Conservation (phyloP, 2,113 vertebrate genomes). For the Melanerpes aurifrons region DNA sequence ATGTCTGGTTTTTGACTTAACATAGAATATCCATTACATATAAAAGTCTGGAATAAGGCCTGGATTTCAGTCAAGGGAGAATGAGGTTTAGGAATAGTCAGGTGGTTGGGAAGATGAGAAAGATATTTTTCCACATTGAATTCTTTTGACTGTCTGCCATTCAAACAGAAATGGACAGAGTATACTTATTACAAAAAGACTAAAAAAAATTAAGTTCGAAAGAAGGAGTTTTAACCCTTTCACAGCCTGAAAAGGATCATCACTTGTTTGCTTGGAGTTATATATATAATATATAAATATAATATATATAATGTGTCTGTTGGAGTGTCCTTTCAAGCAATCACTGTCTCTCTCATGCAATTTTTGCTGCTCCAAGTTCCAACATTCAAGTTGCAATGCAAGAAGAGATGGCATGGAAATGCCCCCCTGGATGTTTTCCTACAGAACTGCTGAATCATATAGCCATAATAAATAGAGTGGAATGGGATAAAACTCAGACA, state of each 20-base stretch:
- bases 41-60: constrained; percentile 2
- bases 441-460: neutral
- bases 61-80: neutral
- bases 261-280: neutral
- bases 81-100: neutral
- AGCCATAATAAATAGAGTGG: neutral
- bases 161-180: neutral
- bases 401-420: neutral
- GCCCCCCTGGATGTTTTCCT: neutral
- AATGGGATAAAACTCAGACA: neutral
- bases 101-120: neutral
- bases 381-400: neutral
- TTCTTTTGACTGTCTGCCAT: neutral
- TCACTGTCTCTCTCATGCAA: neutral
- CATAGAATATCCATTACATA: neutral
- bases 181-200: neutral
- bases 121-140: neutral
- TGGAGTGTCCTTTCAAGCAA: neutral
- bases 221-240: neutral
- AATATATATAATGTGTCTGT: neutral
- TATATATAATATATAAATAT: too few species aligned
- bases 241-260: neutral
- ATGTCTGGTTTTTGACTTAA: neutral
- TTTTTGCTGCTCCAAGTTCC: neutral
- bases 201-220: neutral